Evolutionary conservation across 2,888 invertebrate species (phyloP).

Genomic region (Aproaerema taeniolella): DNA sequence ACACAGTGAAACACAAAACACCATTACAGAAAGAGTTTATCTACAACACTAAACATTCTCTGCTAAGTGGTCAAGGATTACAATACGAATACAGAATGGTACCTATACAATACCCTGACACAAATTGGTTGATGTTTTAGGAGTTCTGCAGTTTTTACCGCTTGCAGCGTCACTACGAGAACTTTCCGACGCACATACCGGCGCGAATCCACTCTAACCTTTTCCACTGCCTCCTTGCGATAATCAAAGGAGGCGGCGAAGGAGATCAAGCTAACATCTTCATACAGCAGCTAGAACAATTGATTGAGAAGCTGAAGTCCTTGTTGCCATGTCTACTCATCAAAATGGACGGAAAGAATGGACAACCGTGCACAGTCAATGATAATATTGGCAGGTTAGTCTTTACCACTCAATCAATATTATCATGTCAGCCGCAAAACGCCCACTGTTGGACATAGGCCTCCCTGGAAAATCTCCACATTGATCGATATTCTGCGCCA

Average conservation of each 20-base stretch:
- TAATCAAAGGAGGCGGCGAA: slow-evolving; percentile 49
- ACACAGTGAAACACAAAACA: too few relatives aligned
- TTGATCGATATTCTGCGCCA: too few relatives aligned
- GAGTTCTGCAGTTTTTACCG: slow-evolving; percentile 59
- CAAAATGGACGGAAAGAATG: slow-evolving; percentile 33
- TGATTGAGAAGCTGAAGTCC: slow-evolving; percentile 52
- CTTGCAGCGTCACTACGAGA: slow-evolving; percentile 61
- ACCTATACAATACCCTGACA: too few relatives aligned
- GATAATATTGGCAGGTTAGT: slow-evolving; percentile 57
- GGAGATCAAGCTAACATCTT: slow-evolving; percentile 51
- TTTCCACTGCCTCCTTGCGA: slow-evolving; percentile 59
- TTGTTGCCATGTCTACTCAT: slow-evolving; percentile 55
- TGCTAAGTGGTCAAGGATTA: too few relatives aligned
- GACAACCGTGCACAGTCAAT: slow-evolving; percentile 47
- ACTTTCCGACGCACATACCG: slow-evolving; percentile 58
- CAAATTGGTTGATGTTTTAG: slow-evolving; percentile 40
- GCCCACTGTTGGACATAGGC: too few relatives aligned
- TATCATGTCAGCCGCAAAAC: too few relatives aligned
- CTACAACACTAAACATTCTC: too few relatives aligned
- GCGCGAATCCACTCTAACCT: slow-evolving; percentile 54
- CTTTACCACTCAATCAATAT: background rate
- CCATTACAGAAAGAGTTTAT: too few relatives aligned
- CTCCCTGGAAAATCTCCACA: too few relatives aligned
- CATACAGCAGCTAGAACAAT: slow-evolving; percentile 55
- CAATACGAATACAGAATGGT: too few relatives aligned